Percentiles rank a stretch among this genome's conserved stretches.
These are phyloP conservation scores for Anabacerthia variegaticeps DNA, from an alignment of 2,797 vertebrate genomes.

Conservation along the genomic window DNA sequence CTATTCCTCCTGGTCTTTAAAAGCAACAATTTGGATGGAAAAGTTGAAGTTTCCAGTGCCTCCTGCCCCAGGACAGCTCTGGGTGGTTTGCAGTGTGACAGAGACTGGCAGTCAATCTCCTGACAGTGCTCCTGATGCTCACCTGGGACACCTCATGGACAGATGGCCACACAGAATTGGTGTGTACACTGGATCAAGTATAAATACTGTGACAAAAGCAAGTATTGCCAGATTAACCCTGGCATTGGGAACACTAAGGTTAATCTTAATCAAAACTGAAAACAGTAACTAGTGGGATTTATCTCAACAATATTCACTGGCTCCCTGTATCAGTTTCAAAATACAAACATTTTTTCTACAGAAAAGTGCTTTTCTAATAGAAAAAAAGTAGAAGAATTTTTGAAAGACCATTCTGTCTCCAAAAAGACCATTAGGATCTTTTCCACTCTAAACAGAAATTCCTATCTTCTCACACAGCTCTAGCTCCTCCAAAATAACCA, in stretches of 20 bases:
- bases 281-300: not conserved
- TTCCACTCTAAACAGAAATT: slow-evolving; percentile 42
- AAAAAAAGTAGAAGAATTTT: not conserved
- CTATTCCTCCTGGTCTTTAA: not conserved
- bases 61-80: not conserved
- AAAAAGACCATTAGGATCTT: slow-evolving; percentile 30
- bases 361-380: not conserved
- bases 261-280: not conserved
- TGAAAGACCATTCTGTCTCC: slow-evolving; percentile 37
- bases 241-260: not conserved
- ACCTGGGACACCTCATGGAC: not conserved
- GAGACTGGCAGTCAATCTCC: not conserved
- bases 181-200: not conserved
- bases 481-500: slow-evolving; percentile 57
- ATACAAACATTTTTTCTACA: not conserved
- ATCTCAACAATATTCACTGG: not conserved
- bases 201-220: not conserved
- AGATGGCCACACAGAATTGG: no score
- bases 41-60: not conserved
- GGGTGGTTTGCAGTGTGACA: not conserved
- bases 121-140: not conserved
- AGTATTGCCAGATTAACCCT: not conserved
- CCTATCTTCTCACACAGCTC: slow-evolving; percentile 14
- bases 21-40: not conserved
- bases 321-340: not conserved